phyloP scores from a whole-genome alignment of 2,888 invertebrate species.

The Myopa testacea region DNA sequence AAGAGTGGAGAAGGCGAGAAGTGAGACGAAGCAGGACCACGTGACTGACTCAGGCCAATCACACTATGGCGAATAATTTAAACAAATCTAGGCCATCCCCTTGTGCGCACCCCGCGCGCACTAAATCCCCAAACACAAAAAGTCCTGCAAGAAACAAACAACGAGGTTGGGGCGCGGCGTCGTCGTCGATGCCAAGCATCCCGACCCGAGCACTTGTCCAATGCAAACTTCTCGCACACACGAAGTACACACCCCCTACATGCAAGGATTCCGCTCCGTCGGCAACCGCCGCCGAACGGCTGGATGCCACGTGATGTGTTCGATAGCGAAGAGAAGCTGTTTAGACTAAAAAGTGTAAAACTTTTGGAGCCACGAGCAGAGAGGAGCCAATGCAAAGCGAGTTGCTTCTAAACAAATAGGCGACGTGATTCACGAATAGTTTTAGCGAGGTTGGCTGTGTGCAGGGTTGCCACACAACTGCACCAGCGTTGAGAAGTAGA shows the following conservation, averaged over 20 bases:
- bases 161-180: constrained; percentile 53
- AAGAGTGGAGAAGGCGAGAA: constrained; percentile 47
- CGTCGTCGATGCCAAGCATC: constrained; percentile 46
- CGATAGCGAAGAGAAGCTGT: constrained; percentile 50
- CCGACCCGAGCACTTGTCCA: constrained; percentile 51
- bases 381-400: constrained; percentile 34
- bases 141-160: constrained; percentile 43
- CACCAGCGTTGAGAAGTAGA: background rate
- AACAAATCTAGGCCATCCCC: constrained; percentile 67
- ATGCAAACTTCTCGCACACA: constrained; percentile 46
- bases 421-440: constrained; percentile 15
- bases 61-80: constrained; percentile 68
- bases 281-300: constrained; percentile 51
- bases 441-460: constrained; percentile 5
- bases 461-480: constrained; percentile 21
- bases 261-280: constrained; percentile 55
- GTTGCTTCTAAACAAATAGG: constrained; percentile 36
- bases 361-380: constrained; percentile 41
- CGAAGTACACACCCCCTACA: constrained; percentile 49
- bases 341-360: constrained; percentile 55
- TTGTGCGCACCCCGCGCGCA: constrained; percentile 54
- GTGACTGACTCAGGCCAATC: constrained; percentile 63
- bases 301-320: constrained; percentile 28
- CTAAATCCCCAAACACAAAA: constrained; percentile 56
- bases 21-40: constrained; percentile 42